Conservation (phyloP, 2,888 invertebrate species). For the Rhagonycha lutea region DNA sequence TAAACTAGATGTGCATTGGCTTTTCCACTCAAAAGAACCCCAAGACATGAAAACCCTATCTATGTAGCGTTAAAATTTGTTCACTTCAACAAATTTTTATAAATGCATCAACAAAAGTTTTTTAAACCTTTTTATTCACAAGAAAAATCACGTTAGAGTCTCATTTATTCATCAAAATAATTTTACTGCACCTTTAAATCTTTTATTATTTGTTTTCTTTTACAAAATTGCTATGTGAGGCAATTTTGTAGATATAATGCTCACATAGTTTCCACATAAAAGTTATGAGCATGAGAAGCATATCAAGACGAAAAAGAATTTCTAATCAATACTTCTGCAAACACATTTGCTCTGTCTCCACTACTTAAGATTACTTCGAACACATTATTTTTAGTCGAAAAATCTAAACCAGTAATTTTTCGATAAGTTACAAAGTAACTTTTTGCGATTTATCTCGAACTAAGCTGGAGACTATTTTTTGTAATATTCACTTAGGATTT, state of each 20-base stretch:
- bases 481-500: background rate
- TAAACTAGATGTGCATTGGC: background rate
- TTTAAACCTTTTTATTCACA: background rate
- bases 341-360: slow-evolving; percentile 10
- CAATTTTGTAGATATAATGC: background rate
- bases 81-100: slow-evolving; percentile 3
- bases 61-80: background rate
- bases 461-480: background rate
- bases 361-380: slow-evolving; percentile 7
- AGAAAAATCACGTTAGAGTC: background rate
- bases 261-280: background rate
- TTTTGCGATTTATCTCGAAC: background rate
- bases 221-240: background rate
- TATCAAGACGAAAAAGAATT: background rate
- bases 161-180: background rate
- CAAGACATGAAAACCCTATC: background rate
- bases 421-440: background rate
- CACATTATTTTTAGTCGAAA: slow-evolving; percentile 4
- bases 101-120: background rate
- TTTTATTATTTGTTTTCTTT: background rate
- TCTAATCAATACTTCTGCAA: slow-evolving; percentile 15
- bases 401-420: background rate
- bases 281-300: background rate
- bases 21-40: background rate
- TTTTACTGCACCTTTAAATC: background rate